These are phyloP conservation scores for Pocillopora grandis DNA, from an alignment of 92 coral and sea anemone genomes.

Conservation along the genomic window DNA sequence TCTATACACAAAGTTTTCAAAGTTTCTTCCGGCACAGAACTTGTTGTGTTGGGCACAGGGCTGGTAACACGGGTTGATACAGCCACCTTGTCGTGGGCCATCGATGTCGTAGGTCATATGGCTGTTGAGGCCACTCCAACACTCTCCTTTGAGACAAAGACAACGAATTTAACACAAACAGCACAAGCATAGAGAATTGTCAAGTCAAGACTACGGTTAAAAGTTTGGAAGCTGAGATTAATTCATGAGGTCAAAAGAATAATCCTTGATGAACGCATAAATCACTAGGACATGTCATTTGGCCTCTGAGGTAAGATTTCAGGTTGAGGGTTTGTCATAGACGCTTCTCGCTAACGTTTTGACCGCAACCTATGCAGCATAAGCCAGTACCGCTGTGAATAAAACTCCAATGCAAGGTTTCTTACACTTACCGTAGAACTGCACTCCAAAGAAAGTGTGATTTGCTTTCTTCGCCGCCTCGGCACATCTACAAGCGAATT, in stretches of 20 bases:
- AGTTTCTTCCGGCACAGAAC: conserved; percentile 62
- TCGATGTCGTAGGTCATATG: conserved; percentile 44
- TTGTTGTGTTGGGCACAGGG: conserved; percentile 50
- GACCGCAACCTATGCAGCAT: no score
- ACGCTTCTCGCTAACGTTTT: no score
- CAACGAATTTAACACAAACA: no score
- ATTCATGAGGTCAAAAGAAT: no score
- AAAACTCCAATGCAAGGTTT: background rate
- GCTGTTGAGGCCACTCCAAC: conserved; percentile 67
- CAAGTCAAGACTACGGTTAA: no score
- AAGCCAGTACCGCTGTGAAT: background rate
- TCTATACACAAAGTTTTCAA: conserved; percentile 68
- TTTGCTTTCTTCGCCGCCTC: conserved; percentile 42
- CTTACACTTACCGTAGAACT: conserved; percentile 52
- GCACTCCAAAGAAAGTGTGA: conserved; percentile 58
- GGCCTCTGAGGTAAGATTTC: no score
- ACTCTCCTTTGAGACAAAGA: conserved; percentile 63
- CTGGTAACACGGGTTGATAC: conserved; percentile 61
- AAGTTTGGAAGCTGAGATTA: no score
- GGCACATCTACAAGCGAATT: conserved; percentile 67
- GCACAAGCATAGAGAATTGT: no score
- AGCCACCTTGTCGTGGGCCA: conserved; percentile 29
- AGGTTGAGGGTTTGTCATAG: no score
- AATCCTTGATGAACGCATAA: no score
- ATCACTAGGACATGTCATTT: no score